Evolutionary conservation across 2,113 vertebrate genomes (phyloP), one percentile per base, ranked within the genome.

Genomic region (Nanorana parkeri): DNA sequence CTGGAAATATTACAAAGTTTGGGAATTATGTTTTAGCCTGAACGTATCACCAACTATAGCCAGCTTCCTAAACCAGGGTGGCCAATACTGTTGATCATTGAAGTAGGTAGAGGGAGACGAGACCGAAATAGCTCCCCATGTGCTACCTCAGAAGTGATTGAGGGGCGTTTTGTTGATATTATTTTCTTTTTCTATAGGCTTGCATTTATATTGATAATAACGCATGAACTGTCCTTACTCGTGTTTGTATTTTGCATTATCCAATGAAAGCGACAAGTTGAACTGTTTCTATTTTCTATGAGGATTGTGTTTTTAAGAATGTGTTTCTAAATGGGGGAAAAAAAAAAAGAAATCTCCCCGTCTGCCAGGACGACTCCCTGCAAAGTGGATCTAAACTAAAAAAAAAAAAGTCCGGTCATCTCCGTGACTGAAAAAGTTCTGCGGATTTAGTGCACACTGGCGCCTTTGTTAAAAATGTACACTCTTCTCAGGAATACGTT

Each of bases 61-160:
- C 47, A 24, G 68, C 26, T 24, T 52, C 23, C 60, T 24, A 15
- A 52, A 20, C 68, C 51, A 19, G 32, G 15, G 21, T 13, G 16
- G 72, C 20, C 55, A n/a, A 52, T 51, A 52, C 6, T 51, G 16
- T 21, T 51, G 54, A 56, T 58, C 17, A 32, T 28, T 0, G 4
- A 23, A 10, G 17, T 68, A 3, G 1, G 24, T 72, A 23, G 8
- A 17, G 26, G 17, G 16, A 32, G 52, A 58, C 15, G 51, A 73
- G 17, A 74, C 52, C 71, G 52, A 32, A 74, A 19, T 84, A 86
- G 84, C 88, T 85, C 86, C 90, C 90, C 87, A 80, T 90, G 90
- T 89, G 88, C 93, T 93, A 93, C 93, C 93, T 94, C 92, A 90
- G 88, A 84, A 71, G 58, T 88, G 84, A 89, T 91, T 89, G 94